Conservation (phyloP, 2,888 invertebrate species). For the Rhagium mordax region DNA sequence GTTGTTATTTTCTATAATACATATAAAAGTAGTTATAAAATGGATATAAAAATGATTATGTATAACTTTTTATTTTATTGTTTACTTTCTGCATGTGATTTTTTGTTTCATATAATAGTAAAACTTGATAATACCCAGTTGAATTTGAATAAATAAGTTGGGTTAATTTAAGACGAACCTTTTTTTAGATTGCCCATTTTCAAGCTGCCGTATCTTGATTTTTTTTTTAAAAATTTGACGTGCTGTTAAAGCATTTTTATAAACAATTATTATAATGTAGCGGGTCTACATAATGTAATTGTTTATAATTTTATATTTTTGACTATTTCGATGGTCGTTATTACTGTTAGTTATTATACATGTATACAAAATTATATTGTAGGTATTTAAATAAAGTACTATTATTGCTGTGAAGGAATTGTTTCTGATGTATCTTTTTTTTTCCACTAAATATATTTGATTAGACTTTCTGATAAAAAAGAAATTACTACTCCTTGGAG, state of each 20-base stretch:
- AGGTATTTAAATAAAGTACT: constrained; percentile 57
- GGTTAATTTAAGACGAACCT: constrained; percentile 33
- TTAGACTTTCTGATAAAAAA: neutral
- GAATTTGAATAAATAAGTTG: constrained; percentile 35
- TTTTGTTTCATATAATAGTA: constrained; percentile 32
- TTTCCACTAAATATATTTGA: neutral
- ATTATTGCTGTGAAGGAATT: constrained; percentile 55
- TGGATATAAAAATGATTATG: neutral
- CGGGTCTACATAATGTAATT: constrained; percentile 50
- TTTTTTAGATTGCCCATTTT: constrained; percentile 32
- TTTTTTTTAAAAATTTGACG: constrained; percentile 33
- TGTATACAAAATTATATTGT: constrained; percentile 57
- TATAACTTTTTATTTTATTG: constrained; percentile 19
- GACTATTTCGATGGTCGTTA: constrained; percentile 49
- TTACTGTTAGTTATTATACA: constrained; percentile 55
- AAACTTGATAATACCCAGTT: constrained; percentile 39
- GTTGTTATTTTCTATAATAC: constrained; percentile 30
- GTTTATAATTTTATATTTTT: constrained; percentile 52
- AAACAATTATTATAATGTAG: constrained; percentile 49
- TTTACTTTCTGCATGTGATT: constrained; percentile 9
- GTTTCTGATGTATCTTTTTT: constrained; percentile 19
- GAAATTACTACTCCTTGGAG: too few relatives aligned
- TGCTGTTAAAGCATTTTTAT: constrained; percentile 46
- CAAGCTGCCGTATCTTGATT: constrained; percentile 40
- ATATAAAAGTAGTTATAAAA: neutral